These are phyloP conservation scores for Apis florea DNA, from an alignment of 1,140 invertebrate species.

Conservation along the genomic window DNA sequence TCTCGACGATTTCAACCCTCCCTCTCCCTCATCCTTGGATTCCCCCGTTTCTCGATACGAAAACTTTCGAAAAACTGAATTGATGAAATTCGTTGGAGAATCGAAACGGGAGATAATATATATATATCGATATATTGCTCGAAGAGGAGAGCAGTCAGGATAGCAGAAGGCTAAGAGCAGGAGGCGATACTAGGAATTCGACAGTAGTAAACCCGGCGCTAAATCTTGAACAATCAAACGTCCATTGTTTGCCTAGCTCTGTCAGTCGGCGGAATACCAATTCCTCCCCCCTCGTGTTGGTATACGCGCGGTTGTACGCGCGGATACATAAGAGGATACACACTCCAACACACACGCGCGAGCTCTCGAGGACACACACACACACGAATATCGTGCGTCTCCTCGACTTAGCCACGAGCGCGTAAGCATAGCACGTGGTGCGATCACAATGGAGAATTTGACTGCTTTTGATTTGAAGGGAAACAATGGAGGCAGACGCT, in stretches of 20 bases:
- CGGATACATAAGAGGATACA: background rate
- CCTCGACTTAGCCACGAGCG: constrained; percentile 34
- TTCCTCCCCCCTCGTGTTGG: constrained; percentile 54
- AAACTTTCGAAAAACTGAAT: no score
- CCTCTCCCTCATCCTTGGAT: no score
- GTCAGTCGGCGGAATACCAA: constrained; percentile 69
- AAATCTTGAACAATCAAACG: constrained; percentile 73
- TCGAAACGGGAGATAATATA: no score
- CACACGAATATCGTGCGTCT: constrained; percentile 39
- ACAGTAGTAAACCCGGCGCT: constrained; percentile 68
- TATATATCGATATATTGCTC: no score
- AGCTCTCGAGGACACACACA: constrained; percentile 37
- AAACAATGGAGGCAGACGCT: constrained; percentile 71
- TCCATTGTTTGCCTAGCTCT: constrained; percentile 71
- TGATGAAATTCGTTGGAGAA: no score
- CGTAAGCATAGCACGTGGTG: constrained; percentile 48
- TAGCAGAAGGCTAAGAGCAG: constrained; percentile 27
- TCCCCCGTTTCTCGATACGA: no score
- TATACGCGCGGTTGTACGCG: constrained; percentile 34
- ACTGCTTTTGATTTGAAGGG: constrained; percentile 71
- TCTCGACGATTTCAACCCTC: no score
- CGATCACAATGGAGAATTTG: constrained; percentile 70
- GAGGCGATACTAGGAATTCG: constrained; percentile 65
- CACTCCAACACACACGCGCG: background rate
- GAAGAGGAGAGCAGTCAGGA: constrained; percentile 1